Base-by-base conservation (phyloP, 2,113 vertebrate genomes). In the Callorhinus ursinus region DNA sequence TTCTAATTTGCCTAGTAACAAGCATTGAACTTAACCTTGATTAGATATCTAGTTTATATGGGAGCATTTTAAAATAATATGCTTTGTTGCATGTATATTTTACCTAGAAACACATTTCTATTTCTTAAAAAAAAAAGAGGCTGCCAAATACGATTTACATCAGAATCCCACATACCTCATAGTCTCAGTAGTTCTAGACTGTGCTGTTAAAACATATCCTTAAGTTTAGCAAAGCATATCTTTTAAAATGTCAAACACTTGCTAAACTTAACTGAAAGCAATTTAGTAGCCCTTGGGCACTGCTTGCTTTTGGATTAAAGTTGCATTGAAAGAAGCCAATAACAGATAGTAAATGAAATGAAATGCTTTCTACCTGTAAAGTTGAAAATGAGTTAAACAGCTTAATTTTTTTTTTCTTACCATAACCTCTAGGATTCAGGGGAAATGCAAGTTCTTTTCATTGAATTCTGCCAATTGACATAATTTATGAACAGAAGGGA, bases 181-280 rank as follows among this genome's bases (percentile, higher is more conserved):
- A 92, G 74, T 92, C 51, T 79, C 9, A 13, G 13, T 57, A 74
- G 28, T 55, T 80, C 5, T 83, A 77, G 21, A 81, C 80, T 24
- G 42, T 57, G 16, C 16, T 76, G 4, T 74, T 93, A 88, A 93
- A 96, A 63, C 8, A n/a, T 93, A 42, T 16, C 42, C 28, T 82
- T 89, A 72, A 71, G 71, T 76, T 74, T 85, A 80, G 31, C 18
- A 88, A 91, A 81, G 31, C n/a, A 63, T 82, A 89, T 63, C 21
- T 82, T 88, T 88, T 63, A 51, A 83, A 97, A 95, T 93, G 63
- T 92, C 49, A 95, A 89, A 85, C 3, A 69, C 42, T 94, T 65
- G 55, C 12, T 93, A 82, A 95, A 67, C 85, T 86, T 97, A 81
- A 49, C 46, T 89, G 51, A 94, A 90, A 53, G 3, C 5, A 80